phyloP scores from a whole-genome alignment of 2,888 invertebrate species.

The Xanthia icteritia region DNA sequence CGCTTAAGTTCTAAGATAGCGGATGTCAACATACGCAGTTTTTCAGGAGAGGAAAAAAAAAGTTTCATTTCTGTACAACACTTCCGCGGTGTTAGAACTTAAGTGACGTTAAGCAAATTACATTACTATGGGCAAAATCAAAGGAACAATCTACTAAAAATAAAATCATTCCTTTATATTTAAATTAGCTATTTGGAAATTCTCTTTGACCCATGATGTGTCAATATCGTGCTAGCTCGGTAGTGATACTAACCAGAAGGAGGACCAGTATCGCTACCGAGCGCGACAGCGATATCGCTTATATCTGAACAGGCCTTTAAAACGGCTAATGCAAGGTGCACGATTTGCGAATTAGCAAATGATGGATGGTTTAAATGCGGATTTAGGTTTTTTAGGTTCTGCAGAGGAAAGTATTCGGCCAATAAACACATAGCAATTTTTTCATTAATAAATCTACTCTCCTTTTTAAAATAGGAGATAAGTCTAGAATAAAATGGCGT shows the following conservation, averaged over 20 bases:
- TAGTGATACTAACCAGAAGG: too few relatives aligned
- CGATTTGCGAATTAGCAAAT: background rate
- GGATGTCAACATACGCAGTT: too few relatives aligned
- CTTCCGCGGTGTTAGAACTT: too few relatives aligned
- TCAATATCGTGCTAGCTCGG: conserved; percentile 25
- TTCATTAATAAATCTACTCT: conserved; percentile 13
- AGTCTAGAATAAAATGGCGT: conserved; percentile 30
- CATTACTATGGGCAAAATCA: background rate
- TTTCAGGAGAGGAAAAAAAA: too few relatives aligned
- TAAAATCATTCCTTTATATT: background rate
- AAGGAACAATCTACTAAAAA: conserved; percentile 8
- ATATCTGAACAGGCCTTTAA: too few relatives aligned
- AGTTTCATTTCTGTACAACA: too few relatives aligned
- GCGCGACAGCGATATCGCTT: too few relatives aligned
- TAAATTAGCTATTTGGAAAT: background rate
- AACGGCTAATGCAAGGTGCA: background rate
- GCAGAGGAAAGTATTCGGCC: background rate
- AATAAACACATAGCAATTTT: background rate
- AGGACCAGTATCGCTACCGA: too few relatives aligned
- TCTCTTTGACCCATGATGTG: background rate
- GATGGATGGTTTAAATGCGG: background rate
- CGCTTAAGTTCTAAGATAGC: too few relatives aligned
- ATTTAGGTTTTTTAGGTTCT: conserved; percentile 16
- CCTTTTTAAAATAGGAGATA: conserved; percentile 21
- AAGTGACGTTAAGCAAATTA: background rate